These are phyloP conservation scores for Anthopleura xanthogrammica DNA, from an alignment of 92 coral and sea anemone genomes.

Conservation along the genomic window DNA sequence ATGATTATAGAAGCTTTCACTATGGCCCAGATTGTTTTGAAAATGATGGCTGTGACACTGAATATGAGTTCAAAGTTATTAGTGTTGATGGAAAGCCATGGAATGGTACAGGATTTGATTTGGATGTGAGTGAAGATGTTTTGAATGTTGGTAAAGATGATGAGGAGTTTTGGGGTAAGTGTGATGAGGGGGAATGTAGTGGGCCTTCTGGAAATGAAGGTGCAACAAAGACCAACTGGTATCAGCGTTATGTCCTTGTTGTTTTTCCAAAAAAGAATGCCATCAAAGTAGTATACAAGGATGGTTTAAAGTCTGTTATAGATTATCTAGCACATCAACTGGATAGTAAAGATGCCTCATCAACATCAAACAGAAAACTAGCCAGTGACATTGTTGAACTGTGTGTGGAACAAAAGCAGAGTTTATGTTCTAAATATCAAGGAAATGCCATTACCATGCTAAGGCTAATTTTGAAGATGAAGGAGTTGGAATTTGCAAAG, in stretches of 20 bases:
- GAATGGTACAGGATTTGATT: neutral
- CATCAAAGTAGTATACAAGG: slow-evolving; percentile 21
- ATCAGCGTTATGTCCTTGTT: slow-evolving; percentile 30
- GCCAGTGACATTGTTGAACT: slow-evolving; percentile 29
- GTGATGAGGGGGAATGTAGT: slow-evolving; percentile 30
- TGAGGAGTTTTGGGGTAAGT: slow-evolving; percentile 40
- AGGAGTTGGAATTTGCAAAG: neutral
- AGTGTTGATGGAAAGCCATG: slow-evolving; percentile 11
- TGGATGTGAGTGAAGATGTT: slow-evolving; percentile 29
- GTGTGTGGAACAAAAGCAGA: neutral
- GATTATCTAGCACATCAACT: slow-evolving; percentile 8
- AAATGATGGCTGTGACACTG: slow-evolving; percentile 14
- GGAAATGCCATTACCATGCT: slow-evolving; percentile 4
- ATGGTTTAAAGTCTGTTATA: slow-evolving; percentile 8
- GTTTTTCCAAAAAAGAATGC: slow-evolving; percentile 33
- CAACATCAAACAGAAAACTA: slow-evolving; percentile 4
- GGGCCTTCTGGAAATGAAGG: slow-evolving; percentile 53
- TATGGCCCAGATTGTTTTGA: slow-evolving; percentile 11
- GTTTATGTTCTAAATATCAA: neutral
- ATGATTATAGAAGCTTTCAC: neutral
- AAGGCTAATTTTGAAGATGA: neutral
- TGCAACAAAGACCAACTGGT: slow-evolving; percentile 45
- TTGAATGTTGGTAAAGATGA: slow-evolving; percentile 26
- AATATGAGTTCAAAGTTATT: slow-evolving; percentile 18
- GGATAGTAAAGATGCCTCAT: neutral